Conservation (phyloP, 2,888 invertebrate genomes). For the Timandra comae region DNA sequence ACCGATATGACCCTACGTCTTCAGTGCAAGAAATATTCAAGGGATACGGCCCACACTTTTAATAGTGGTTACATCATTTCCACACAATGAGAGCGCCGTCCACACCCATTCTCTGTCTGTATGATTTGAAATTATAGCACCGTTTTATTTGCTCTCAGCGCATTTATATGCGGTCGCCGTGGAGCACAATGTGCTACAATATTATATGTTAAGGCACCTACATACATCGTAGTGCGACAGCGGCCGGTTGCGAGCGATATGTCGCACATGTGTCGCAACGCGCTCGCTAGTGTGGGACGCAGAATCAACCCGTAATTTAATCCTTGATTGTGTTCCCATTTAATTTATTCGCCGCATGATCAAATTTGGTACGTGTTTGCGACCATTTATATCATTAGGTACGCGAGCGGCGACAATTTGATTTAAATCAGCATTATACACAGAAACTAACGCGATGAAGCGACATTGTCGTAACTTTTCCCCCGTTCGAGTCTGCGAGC, state of each 20-base stretch:
- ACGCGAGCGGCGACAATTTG: slow-evolving; percentile 35
- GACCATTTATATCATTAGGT: slow-evolving; percentile 63
- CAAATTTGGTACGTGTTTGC: slow-evolving; percentile 70
- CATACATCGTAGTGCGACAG: slow-evolving; percentile 37
- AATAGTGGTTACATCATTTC: slow-evolving; percentile 77
- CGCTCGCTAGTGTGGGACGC: slow-evolving; percentile 60
- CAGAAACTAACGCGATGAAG: slow-evolving; percentile 28
- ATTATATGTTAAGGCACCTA: slow-evolving; percentile 67
- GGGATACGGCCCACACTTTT: slow-evolving; percentile 76
- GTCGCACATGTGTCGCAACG: slow-evolving; percentile 64
- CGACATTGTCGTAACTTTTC: slow-evolving; percentile 32
- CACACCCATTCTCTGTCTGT: slow-evolving; percentile 78
- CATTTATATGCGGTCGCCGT: slow-evolving; percentile 73
- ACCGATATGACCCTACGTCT: slow-evolving; percentile 76
- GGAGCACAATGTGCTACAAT: slow-evolving; percentile 68
- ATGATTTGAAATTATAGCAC: slow-evolving; percentile 78
- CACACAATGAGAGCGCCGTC: slow-evolving; percentile 77
- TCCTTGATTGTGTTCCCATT: slow-evolving; percentile 73
- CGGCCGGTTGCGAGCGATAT: slow-evolving; percentile 42
- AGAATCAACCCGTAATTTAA: slow-evolving; percentile 73
- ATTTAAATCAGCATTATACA: slow-evolving; percentile 45
- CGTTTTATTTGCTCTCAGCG: slow-evolving; percentile 74
- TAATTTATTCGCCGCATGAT: slow-evolving; percentile 71
- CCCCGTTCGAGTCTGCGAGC: slow-evolving; percentile 17
- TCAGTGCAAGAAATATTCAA: slow-evolving; percentile 76